Percentiles rank a stretch among this genome's conserved stretches.
These are phyloP conservation scores for Drosophila bocki DNA, from an alignment of 1,140 invertebrate genomes.

Conservation along the genomic window DNA sequence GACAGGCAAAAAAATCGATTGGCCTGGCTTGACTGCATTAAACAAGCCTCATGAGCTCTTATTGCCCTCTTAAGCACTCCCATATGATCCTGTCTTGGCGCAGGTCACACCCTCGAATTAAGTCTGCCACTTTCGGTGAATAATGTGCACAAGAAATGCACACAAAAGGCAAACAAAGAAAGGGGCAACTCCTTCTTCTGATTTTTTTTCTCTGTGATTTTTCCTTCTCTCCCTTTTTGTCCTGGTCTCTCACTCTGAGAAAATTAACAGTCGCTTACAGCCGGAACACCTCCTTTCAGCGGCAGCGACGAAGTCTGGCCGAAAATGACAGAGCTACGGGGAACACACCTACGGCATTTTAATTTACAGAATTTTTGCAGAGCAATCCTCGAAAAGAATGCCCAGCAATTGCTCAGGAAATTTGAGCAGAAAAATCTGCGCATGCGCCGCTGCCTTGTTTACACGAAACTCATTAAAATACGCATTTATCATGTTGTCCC, in stretches of 20 bases:
- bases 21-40: conserved; percentile 26
- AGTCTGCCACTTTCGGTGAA: conserved; percentile 71
- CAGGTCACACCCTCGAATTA: conserved; percentile 77
- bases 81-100: conserved; percentile 59
- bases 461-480: conserved; percentile 84
- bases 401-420: conserved; percentile 51
- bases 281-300: conserved; percentile 77
- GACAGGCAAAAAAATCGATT: conserved; percentile 38
- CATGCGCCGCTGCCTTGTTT: conserved; percentile 74
- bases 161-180: conserved; percentile 43
- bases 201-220: neutral
- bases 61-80: conserved; percentile 58
- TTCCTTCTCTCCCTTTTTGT: conserved; percentile 4
- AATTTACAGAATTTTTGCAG: conserved; percentile 44
- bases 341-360: conserved; percentile 74
- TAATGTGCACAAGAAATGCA: conserved; percentile 58
- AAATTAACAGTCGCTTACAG: conserved; percentile 81
- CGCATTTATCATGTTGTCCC: conserved; percentile 76
- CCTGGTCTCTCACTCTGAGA: conserved; percentile 34
- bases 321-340: conserved; percentile 64
- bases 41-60: conserved; percentile 48
- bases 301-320: conserved; percentile 15
- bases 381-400: conserved; percentile 41
- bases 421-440: conserved; percentile 47
- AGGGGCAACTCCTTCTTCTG: conserved; percentile 34